Evolutionary conservation across 2,888 invertebrate genomes (phyloP), one percentile per base, ranked within the genome.

Genomic region (Xanthia togata): DNA sequence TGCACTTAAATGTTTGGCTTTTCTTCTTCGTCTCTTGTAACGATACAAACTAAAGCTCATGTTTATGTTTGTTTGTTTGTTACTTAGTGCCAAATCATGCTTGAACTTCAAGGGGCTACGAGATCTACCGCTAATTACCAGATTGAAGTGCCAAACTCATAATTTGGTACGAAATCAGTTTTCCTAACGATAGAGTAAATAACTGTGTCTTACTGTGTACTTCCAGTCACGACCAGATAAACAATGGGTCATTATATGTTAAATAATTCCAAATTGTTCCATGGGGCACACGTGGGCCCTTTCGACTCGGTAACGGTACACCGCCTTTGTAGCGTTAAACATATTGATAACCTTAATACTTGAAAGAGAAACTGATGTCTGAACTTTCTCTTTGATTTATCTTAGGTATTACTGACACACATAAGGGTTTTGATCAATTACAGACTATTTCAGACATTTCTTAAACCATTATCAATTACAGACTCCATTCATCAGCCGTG

Each of bases 221-320:
- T 60, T 35, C 47, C 12, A 65, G 38, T 55, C 59, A 31, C 38
- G 47, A 9, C 5, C 35, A 57, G 44, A 64, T 70, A 31, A 75
- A 83, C 81, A 86, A 84, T 76, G 63, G 70, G 65, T 76, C 77
- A 82, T 85, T 83, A 83, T 73, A 76, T 72, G 65, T 63, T 70
- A 76, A 84, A 79, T 75, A 55, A 82, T 85, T 82, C 74, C 35
- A 69, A 84, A 77, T 73, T 73, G 57, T 69, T 79, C 20, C 12
- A 59, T 17, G 62, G 12, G 11, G n/a, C 60, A 26, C 38, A 70
- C 76, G 75, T 73, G 65, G 62, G 59, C 81, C 35, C 23, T 68
- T 60, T n/a, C 41, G 5, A 59, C 44, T 63, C 38, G 50, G 31
- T 83, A 85, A 83, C 83, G 78, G 85, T 67, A 70, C 55, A 73